These are phyloP conservation scores for Aphidius gifuensis DNA, from an alignment of 1,140 invertebrate genomes.

Conservation along the genomic window DNA sequence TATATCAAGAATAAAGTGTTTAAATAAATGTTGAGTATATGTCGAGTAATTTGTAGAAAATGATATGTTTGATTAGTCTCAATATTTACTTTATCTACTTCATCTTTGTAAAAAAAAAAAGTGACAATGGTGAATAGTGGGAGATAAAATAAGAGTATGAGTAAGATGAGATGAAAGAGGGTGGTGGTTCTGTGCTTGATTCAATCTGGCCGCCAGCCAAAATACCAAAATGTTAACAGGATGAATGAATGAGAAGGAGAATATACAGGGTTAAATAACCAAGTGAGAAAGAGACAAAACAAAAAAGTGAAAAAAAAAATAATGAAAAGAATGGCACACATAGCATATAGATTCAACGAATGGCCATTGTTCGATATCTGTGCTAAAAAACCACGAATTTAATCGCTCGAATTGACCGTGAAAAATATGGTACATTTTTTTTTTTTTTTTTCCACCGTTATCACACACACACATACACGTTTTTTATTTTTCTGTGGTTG, in stretches of 20 bases:
- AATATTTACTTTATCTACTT: slow-evolving; percentile 6
- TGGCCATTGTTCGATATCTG: slow-evolving; percentile 12
- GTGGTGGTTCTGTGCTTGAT: background rate
- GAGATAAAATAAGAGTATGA: background rate
- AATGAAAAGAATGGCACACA: slow-evolving; percentile 2
- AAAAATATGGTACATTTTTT: slow-evolving; percentile 5
- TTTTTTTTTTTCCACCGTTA: too few relatives aligned
- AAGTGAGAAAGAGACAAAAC: background rate
- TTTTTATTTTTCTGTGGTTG: too few relatives aligned
- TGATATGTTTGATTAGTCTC: slow-evolving; percentile 4
- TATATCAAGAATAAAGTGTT: too few relatives aligned
- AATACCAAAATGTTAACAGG: slow-evolving; percentile 8
- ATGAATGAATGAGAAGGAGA: slow-evolving; percentile 3
- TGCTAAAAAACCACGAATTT: slow-evolving; percentile 8
- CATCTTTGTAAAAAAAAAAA: too few relatives aligned
- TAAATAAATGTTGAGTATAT: too few relatives aligned
- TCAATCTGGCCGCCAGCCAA: slow-evolving; percentile 4
- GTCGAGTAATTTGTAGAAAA: background rate
- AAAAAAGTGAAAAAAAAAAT: background rate
- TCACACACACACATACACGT: too few relatives aligned
- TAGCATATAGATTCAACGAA: slow-evolving; percentile 2
- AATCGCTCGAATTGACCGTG: slow-evolving; percentile 13
- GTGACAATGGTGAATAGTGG: too few relatives aligned
- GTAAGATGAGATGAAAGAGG: background rate
- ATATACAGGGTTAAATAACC: background rate